Conservation (phyloP, 2,888 invertebrate genomes). For the Ferrisia virgata region DNA sequence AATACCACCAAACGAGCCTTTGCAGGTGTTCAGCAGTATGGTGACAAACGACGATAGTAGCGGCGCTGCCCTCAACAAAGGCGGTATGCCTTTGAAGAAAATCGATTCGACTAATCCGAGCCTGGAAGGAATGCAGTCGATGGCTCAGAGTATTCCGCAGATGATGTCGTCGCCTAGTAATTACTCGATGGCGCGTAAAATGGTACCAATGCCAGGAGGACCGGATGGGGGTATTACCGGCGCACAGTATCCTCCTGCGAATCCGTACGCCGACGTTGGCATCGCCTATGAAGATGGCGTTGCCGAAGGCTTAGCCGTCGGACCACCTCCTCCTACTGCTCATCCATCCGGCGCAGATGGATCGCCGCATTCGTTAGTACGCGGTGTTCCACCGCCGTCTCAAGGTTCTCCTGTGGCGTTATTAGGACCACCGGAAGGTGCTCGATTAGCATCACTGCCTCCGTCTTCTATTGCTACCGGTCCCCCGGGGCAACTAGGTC, state of each 20-base stretch:
- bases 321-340: background rate
- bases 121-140: slow-evolving; percentile 40
- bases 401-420: too few species aligned
- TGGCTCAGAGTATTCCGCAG: slow-evolving; percentile 24
- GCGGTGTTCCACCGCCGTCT: slow-evolving; percentile 48
- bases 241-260: background rate
- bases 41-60: background rate
- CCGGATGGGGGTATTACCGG: too few species aligned
- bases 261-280: slow-evolving; percentile 10
- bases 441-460: slow-evolving; percentile 50
- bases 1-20: slow-evolving; percentile 25
- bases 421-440: background rate
- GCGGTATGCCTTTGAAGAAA: too few species aligned
- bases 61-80: too few species aligned
- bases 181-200: slow-evolving; percentile 53
- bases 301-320: background rate
- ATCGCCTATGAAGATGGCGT: background rate
- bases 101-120: slow-evolving; percentile 24
- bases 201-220: background rate
- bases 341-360: too few species aligned
- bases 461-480: too few species aligned
- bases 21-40: background rate
- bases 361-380: slow-evolving; percentile 37
- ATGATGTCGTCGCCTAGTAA: slow-evolving; percentile 53
- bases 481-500: slow-evolving; percentile 47